Evolutionary conservation across 1,140 invertebrate species (phyloP).

Genomic region (Caenorhabditis brenneri): DNA sequence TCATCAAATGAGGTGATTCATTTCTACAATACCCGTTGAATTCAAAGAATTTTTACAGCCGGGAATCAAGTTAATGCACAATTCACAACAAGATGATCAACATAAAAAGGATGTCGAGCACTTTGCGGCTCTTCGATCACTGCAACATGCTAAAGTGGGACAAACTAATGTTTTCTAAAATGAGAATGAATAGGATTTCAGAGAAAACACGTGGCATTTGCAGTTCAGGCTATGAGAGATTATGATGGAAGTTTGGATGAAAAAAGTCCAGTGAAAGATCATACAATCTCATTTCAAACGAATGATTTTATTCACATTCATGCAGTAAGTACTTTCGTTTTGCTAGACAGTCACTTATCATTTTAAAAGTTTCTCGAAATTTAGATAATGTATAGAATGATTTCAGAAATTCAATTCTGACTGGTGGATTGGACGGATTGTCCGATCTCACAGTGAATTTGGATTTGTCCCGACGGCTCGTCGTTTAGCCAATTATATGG

Average conservation of each 20-base stretch:
- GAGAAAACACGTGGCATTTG: slow-evolving; percentile 53
- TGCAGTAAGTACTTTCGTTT: slow-evolving; percentile 16
- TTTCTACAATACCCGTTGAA: neutral
- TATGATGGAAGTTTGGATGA: slow-evolving; percentile 59
- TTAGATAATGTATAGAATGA: neutral
- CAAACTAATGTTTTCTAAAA: neutral
- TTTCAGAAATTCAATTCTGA: slow-evolving; percentile 98
- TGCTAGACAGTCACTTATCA: neutral
- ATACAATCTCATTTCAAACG: slow-evolving; percentile 57
- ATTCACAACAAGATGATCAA: slow-evolving; percentile 10
- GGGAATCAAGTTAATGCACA: slow-evolving; percentile 12
- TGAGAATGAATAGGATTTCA: neutral
- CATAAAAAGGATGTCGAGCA: slow-evolving; percentile 2
- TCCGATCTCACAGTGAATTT: slow-evolving; percentile 92
- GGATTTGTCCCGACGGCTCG: slow-evolving; percentile 83
- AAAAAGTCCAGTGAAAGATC: slow-evolving; percentile 47
- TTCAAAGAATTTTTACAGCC: slow-evolving; percentile 30
- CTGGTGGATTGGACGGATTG: slow-evolving; percentile 99
- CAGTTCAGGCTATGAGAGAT: slow-evolving; percentile 53
- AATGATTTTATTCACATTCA: slow-evolving; percentile 59
- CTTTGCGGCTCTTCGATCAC: neutral
- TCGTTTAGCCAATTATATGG: slow-evolving; percentile 3
- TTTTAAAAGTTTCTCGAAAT: neutral
- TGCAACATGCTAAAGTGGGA: neutral
- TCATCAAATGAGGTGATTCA: slow-evolving; percentile 25